Base-by-base conservation (phyloP, 1,140 invertebrate species). In the Apis cerana region DNA sequence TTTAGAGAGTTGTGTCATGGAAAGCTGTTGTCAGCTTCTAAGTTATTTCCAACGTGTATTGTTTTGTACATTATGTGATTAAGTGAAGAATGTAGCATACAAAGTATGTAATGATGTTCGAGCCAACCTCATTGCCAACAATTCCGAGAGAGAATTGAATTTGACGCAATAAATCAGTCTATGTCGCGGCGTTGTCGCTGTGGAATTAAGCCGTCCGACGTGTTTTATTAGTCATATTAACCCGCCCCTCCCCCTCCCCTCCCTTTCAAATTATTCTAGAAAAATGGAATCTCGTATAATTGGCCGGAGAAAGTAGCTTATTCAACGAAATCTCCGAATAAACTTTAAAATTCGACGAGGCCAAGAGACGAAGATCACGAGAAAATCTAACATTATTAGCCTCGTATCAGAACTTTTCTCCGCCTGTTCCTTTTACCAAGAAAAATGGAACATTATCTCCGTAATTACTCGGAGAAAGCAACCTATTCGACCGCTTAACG, bases 101-200 rank as follows among this genome's bases (percentile, higher is more conserved):
- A 33, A 19, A 21, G 58, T 19, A 62, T 19, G 58, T 52, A 62
- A 71, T 54, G 59, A 72, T 61, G 21, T 50, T 27, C 4, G 59
- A 54, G 61, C 78, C 59, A 43, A 65, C n/a, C n/a, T 11, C 56
- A 48, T 7, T 80, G 78, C 69, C 78, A 80, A 80, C 70, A 74
- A 74, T 74, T 80, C 52, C 59, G 10, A 74, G 52, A 54, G 50
- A 61, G 43, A 74, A 80, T 80, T 75, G 70, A 56, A 43, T 74
- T 52, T 50, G 69, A 80, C 61, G 50, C 50, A 19, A 15, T 65
- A 74, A 80, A 80, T 74, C 50, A 56, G 59, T 64, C 43, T 5
- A 54, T 27, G 59, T 65, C 70, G 50, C 12, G 11, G 15, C 61
- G 21, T 43, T 64, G 23, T 62, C 68, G 23, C 23, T 10, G 12